Conservation (phyloP, 2,888 invertebrate species). For the Sinodicranocentrus sp. region DNA sequence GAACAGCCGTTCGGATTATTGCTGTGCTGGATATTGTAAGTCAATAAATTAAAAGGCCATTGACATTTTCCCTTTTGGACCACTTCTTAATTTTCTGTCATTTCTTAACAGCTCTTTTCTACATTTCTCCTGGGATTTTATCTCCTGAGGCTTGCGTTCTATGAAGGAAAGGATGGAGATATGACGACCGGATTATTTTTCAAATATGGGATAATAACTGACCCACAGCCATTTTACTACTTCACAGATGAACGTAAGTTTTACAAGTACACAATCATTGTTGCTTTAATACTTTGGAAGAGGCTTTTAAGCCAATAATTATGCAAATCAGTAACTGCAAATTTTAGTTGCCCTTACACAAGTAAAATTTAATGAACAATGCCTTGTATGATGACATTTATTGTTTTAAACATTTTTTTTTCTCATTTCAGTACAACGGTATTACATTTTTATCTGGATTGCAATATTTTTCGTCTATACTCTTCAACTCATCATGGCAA, state of each 20-base stretch:
- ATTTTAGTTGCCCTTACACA: too few species aligned
- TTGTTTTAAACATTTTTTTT: too few species aligned
- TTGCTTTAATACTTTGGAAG: too few species aligned
- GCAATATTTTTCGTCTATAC: conserved; percentile 72
- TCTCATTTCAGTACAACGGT: conserved; percentile 69
- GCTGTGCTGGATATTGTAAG: conserved; percentile 72
- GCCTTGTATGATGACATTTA: not conserved
- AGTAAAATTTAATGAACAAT: not conserved
- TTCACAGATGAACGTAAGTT: conserved; percentile 72
- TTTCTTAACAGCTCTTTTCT: conserved; percentile 63
- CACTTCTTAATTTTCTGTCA: too few species aligned
- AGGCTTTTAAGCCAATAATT: too few species aligned
- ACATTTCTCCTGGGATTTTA: conserved; percentile 71
- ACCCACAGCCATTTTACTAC: conserved; percentile 71
- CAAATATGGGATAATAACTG: conserved; percentile 69
- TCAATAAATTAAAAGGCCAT: not conserved
- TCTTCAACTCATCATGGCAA: conserved; percentile 72
- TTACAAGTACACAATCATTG: too few species aligned
- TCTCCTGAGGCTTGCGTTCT: conserved; percentile 68
- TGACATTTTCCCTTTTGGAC: too few species aligned
- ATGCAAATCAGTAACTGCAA: too few species aligned
- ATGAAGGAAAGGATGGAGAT: conserved; percentile 73
- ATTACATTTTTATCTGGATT: conserved; percentile 73
- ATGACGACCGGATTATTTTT: conserved; percentile 72
- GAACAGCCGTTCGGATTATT: conserved; percentile 65